Percentiles rank a stretch among this genome's conserved stretches.
Conservation (phyloP, 2,113 vertebrate genomes). For the Hassar affinis region DNA sequence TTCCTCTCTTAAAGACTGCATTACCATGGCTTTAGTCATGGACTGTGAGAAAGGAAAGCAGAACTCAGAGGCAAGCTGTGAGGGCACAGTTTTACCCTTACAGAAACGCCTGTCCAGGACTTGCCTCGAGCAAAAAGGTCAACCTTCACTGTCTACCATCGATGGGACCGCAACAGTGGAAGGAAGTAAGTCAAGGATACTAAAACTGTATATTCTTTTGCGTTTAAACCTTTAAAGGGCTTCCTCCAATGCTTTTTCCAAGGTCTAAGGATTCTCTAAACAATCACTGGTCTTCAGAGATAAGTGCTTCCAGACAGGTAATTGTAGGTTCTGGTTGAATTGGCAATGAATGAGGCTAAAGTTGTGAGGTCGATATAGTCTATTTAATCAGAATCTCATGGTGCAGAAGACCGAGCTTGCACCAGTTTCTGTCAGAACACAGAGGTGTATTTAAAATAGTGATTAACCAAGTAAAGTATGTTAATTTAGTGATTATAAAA, state of each 20-base stretch:
- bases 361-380: slow-evolving; percentile 36
- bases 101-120: slow-evolving; percentile 70
- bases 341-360: slow-evolving; percentile 33
- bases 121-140: slow-evolving; percentile 73
- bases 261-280: neutral
- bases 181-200: slow-evolving; percentile 60
- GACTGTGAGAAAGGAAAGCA: slow-evolving; percentile 62
- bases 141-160: slow-evolving; percentile 65
- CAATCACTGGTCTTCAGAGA: neutral
- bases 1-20: slow-evolving; percentile 69
- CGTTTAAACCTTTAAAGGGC: neutral
- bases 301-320: slow-evolving; percentile 42
- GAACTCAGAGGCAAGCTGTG: slow-evolving; percentile 57
- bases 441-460: neutral
- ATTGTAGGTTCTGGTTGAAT: slow-evolving; percentile 45
- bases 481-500: neutral
- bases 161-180: slow-evolving; percentile 66
- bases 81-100: slow-evolving; percentile 68
- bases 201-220: neutral
- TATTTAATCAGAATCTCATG: slow-evolving; percentile 37
- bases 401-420: slow-evolving; percentile 22
- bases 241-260: neutral
- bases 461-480: neutral
- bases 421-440: neutral
- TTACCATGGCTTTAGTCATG: slow-evolving; percentile 70